Conservation (phyloP, 2,888 invertebrate genomes). For the Limnephilus rhombicus region DNA sequence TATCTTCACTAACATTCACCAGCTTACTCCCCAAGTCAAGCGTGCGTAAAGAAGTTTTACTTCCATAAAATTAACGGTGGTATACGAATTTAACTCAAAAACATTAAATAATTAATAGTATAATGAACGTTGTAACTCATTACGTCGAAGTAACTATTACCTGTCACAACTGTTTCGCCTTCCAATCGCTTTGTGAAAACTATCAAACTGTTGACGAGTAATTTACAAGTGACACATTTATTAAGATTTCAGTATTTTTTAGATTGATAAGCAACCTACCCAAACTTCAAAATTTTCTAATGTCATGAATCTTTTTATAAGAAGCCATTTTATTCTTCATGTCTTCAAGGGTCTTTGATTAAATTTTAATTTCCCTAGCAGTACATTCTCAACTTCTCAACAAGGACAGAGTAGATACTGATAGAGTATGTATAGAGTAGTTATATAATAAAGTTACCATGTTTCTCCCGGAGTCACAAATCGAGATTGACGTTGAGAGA, state of each 20-base stretch:
- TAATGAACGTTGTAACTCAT: too few species aligned
- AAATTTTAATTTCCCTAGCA: neutral
- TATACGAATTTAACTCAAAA: too few species aligned
- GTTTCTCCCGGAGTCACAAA: neutral
- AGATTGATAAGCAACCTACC: neutral
- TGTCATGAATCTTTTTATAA: neutral
- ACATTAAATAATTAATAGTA: too few species aligned
- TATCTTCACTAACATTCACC: too few species aligned
- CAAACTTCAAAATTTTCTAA: neutral
- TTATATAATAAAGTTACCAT: neutral
- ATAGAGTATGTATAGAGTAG: neutral
- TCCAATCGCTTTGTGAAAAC: neutral
- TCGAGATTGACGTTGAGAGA: neutral
- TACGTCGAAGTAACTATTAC: neutral
- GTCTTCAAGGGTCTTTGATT: neutral
- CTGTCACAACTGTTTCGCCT: neutral
- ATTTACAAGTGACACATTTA: neutral
- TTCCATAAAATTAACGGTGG: too few species aligned
- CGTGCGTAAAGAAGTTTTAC: too few species aligned
- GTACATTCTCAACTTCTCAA: neutral
- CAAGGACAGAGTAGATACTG: too few species aligned
- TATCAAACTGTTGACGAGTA: neutral
- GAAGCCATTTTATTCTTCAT: neutral
- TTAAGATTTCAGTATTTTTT: neutral
- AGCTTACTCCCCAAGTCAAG: too few species aligned